These are phyloP conservation scores for Vesta saturnalis DNA, from an alignment of 2,888 invertebrate species.

Conservation along the genomic window DNA sequence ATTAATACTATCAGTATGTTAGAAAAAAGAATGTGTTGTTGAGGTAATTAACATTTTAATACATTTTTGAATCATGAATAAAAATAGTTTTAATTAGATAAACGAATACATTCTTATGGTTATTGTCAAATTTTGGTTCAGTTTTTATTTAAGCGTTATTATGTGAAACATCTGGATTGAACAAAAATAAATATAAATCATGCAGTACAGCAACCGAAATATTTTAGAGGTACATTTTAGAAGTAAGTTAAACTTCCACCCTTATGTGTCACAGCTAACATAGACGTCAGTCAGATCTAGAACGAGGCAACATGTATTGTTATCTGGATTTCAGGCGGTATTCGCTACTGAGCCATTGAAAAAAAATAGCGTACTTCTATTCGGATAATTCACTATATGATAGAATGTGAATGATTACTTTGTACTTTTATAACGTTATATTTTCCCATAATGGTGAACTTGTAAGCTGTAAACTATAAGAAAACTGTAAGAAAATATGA, in stretches of 20 bases:
- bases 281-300: slow-evolving; percentile 47
- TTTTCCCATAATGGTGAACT: not conserved
- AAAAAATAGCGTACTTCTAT: slow-evolving; percentile 49
- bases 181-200: not conserved
- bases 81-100: too few species aligned
- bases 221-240: slow-evolving; percentile 23
- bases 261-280: slow-evolving; percentile 42
- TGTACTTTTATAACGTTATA: not conserved
- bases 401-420: slow-evolving; percentile 45
- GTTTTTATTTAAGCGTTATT: too few species aligned
- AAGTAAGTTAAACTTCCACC: slow-evolving; percentile 23
- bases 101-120: too few species aligned
- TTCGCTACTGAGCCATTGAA: slow-evolving; percentile 50
- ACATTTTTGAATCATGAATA: too few species aligned
- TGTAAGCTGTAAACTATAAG: too few species aligned
- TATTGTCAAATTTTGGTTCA: too few species aligned
- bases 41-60: too few species aligned
- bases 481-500: too few species aligned
- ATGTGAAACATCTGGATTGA: too few species aligned
- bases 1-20: too few species aligned
- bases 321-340: slow-evolving; percentile 51
- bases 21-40: too few species aligned
- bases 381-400: slow-evolving; percentile 47
- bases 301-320: slow-evolving; percentile 47
- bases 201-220: too few species aligned